A percentile compares a stretch with the other conserved stretches of the same genome.
Conservation (phyloP, 2,113 vertebrate genomes). For the Gobius niger region DNA sequence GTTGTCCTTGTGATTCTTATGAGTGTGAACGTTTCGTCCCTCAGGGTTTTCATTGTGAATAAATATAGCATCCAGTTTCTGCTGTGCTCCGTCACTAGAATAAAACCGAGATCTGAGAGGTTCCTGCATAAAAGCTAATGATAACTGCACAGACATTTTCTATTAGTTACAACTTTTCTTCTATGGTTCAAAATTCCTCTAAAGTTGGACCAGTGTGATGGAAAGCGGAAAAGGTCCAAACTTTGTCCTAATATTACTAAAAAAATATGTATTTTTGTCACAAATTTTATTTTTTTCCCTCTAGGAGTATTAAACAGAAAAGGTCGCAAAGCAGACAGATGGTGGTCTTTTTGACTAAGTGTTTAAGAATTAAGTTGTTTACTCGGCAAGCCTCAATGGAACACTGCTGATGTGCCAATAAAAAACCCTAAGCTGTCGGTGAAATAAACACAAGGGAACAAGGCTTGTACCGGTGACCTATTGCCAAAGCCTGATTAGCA, state of each 20-base stretch:
- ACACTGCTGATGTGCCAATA: background rate
- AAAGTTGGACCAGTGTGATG: too few relatives aligned
- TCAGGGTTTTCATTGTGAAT: slow-evolving; percentile 2
- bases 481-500: slow-evolving; percentile 23
- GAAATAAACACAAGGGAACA: slow-evolving; percentile 6
- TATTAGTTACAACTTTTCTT: background rate
- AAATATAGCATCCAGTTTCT: slow-evolving; percentile 15
- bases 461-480: background rate
- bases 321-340: background rate
- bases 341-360: background rate
- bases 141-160: background rate
- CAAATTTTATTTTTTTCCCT: background rate
- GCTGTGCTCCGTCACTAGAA: slow-evolving; percentile 11
- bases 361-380: background rate
- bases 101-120: background rate
- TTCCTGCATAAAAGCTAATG: background rate
- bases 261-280: background rate
- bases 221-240: too few relatives aligned
- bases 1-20: slow-evolving; percentile 26
- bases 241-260: too few relatives aligned
- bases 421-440: background rate
- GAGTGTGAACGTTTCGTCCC: slow-evolving; percentile 13
- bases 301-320: background rate
- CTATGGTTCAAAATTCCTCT: too few relatives aligned
- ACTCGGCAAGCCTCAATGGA: background rate